Percentiles rank a stretch among this genome's conserved stretches.
phyloP scores from a whole-genome alignment of 1,140 invertebrate genomes.

The Galendromus occidentalis region DNA sequence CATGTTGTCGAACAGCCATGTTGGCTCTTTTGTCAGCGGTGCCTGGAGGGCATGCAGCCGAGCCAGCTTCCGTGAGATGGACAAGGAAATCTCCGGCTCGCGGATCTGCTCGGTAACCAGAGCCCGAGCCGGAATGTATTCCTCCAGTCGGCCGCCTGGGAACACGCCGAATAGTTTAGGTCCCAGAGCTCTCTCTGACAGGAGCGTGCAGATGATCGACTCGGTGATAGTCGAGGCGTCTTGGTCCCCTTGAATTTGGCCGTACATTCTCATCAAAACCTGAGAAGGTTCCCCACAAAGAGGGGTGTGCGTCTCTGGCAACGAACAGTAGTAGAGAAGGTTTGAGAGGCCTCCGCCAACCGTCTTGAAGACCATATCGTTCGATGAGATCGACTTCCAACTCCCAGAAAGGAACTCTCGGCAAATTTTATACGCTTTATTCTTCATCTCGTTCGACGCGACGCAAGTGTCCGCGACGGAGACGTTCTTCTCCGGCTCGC shows the following conservation, averaged over 20 bases:
- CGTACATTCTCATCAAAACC: slow-evolving; percentile 72
- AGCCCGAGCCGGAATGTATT: slow-evolving; percentile 79
- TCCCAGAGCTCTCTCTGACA: slow-evolving; percentile 75
- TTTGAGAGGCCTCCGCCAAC: slow-evolving; percentile 46
- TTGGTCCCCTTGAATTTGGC: slow-evolving; percentile 45
- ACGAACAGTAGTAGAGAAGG: slow-evolving; percentile 35
- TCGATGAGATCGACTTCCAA: slow-evolving; percentile 54
- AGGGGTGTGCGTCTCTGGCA: slow-evolving; percentile 29
- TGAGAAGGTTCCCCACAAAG: slow-evolving; percentile 33
- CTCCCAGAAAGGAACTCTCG: slow-evolving; percentile 62
- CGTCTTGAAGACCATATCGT: slow-evolving; percentile 51
- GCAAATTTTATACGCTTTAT: slow-evolving; percentile 60
- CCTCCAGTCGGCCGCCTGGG: slow-evolving; percentile 80
- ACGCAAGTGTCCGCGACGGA: not conserved
- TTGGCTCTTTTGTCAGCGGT: slow-evolving; percentile 77
- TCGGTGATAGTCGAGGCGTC: slow-evolving; percentile 64
- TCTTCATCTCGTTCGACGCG: slow-evolving; percentile 40
- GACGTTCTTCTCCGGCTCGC: not conserved
- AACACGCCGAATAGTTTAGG: slow-evolving; percentile 90
- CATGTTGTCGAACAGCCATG: slow-evolving; percentile 79
- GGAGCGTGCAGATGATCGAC: slow-evolving; percentile 78
- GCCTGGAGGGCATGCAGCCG: slow-evolving; percentile 74
- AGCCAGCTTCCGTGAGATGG: slow-evolving; percentile 78
- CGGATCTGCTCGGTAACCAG: slow-evolving; percentile 53
- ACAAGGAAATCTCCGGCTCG: slow-evolving; percentile 47